phyloP scores from a whole-genome alignment of 2,113 vertebrate genomes.

The Eclectus roratus region DNA sequence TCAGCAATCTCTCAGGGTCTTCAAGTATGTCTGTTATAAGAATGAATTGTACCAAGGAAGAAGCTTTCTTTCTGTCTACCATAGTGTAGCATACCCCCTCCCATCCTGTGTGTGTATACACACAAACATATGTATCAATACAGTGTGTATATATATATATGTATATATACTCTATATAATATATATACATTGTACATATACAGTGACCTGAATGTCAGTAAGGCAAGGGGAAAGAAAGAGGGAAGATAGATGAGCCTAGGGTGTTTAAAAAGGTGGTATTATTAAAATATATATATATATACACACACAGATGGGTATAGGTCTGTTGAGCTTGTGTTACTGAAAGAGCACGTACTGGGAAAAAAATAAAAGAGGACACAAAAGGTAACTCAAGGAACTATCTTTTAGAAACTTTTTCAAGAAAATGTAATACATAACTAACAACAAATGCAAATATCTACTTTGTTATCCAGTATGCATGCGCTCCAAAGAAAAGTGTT shows the following conservation, averaged over 20 bases:
- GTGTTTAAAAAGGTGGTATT: not conserved
- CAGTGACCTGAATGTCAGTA: not conserved
- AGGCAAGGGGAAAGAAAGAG: not conserved
- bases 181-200: not conserved
- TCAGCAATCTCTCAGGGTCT: not conserved
- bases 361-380: fast-evolving
- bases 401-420: not conserved
- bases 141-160: not conserved
- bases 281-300: not conserved
- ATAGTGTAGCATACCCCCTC: not conserved
- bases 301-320: fast-evolving
- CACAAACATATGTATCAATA: not conserved
- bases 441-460: not conserved
- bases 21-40: not conserved
- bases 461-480: not conserved
- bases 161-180: not conserved
- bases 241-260: not conserved
- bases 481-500: not conserved
- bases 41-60: not conserved
- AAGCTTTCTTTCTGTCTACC: not conserved
- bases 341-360: not conserved
- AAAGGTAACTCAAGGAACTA: not conserved
- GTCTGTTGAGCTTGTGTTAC: not conserved
- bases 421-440: not conserved
- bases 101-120: not conserved